Evolutionary conservation across 1,140 invertebrate species (phyloP), one percentile per base, ranked within the genome.

Genomic region (Mactra quadrangularis): DNA sequence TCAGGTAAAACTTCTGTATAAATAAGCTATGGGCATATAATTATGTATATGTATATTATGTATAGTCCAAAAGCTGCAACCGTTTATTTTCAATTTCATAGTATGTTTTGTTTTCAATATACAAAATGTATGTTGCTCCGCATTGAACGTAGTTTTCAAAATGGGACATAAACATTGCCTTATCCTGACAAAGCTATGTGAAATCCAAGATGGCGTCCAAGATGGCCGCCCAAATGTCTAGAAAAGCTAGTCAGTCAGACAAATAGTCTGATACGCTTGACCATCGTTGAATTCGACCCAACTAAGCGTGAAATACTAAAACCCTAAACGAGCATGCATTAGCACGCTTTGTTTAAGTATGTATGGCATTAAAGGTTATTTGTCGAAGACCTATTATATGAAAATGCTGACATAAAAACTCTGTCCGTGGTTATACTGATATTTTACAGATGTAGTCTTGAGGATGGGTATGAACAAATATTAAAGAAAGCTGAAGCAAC

Each of bases 401-500:
- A 4, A 57, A 17, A 29, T 11, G 4, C 4, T 6, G 25, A 29
- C 17, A n/a, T n/a, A 3, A n/a, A 9, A n/a, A 53, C 19, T n/a
- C 17, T 53, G 4, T n/a, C 25, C 3, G 4, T 22, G 6, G 3
- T 53, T 9, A n/a, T 9, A 4, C 50, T 53, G 4, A 33, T 4
- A 11, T 2, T 60, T 60, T 2, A 17, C n/a, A 64, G 60, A 15
- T 64, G 60, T 33, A 45, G 60, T 35, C 15, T 64, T 1, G 60
- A 64, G 27, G 15, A n/a, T 17, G 60, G 60, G n/a, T 64, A 64
- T 22, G 60, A 64, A 33, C 35, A 64, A 19, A 64, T 64, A 13
- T 64, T 64, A 38, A 64, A 64, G 60, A 64, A 64, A 22, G 60
- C 60, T 22, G 60, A 64, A 19, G 60, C 60, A 3, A 64, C 35